Conservation (phyloP, 2,888 invertebrate species). For the Crepidodera aurea region DNA sequence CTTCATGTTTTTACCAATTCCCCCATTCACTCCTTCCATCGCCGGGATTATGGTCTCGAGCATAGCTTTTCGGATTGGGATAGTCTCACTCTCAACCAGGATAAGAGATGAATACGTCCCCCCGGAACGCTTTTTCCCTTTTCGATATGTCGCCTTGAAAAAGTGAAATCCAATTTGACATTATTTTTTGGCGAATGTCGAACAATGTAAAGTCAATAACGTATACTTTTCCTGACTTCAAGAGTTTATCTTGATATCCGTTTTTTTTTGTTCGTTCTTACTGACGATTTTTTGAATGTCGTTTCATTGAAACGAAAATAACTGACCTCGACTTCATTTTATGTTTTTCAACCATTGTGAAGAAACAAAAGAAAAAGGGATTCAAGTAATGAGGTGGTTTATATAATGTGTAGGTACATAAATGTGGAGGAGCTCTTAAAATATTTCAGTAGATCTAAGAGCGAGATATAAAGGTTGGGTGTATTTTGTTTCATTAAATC, state of each 20-base stretch:
- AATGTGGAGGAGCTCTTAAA: too few relatives aligned
- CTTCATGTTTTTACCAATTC: not conserved
- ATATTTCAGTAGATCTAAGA: too few relatives aligned
- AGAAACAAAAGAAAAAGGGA: too few relatives aligned
- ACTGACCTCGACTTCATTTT: too few relatives aligned
- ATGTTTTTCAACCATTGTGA: too few relatives aligned
- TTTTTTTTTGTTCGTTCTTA: not conserved
- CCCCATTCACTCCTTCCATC: not conserved
- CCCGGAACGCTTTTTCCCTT: constrained; percentile 26
- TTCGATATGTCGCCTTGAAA: constrained; percentile 31
- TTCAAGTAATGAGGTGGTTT: too few relatives aligned
- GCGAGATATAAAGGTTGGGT: too few relatives aligned
- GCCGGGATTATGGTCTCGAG: constrained; percentile 5
- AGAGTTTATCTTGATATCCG: constrained; percentile 21
- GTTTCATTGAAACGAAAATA: not conserved
- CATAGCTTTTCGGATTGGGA: constrained; percentile 30
- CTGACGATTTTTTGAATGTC: not conserved
- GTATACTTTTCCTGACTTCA: constrained; percentile 11
- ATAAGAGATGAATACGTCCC: constrained; percentile 38
- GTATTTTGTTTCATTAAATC: too few relatives aligned
- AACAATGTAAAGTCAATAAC: constrained; percentile 29
- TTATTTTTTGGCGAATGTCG: constrained; percentile 28
- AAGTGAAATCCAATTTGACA: constrained; percentile 35
- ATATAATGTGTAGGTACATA: too few relatives aligned
- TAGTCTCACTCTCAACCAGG: constrained; percentile 29